These are phyloP conservation scores for Hemicrepidius hirtus DNA, from an alignment of 2,888 invertebrate genomes.

Conservation along the genomic window DNA sequence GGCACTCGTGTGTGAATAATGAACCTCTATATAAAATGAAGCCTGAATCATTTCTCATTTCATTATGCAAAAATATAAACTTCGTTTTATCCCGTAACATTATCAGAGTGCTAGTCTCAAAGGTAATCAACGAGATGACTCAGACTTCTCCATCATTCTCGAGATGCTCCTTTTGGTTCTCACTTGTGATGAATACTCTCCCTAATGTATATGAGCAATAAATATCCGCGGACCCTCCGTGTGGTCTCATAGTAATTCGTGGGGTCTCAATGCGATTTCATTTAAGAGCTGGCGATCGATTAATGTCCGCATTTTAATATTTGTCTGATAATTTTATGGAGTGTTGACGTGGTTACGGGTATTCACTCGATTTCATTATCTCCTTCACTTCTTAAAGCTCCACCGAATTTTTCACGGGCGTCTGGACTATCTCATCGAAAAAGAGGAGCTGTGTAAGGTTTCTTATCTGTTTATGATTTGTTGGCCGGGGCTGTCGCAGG, in stretches of 20 bases:
- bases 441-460: slow-evolving; percentile 56
- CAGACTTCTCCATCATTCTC: slow-evolving; percentile 52
- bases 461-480: slow-evolving; percentile 67
- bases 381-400: slow-evolving; percentile 53
- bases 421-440: slow-evolving; percentile 60
- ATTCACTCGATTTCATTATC: slow-evolving; percentile 63
- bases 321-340: slow-evolving; percentile 65
- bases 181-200: slow-evolving; percentile 66
- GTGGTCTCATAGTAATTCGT: slow-evolving; percentile 54
- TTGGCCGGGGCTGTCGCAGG: slow-evolving; percentile 57
- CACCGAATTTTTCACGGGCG: slow-evolving; percentile 60
- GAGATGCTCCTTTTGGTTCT: slow-evolving; percentile 60
- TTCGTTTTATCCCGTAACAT: slow-evolving; percentile 22
- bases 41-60: background rate
- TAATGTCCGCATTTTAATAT: slow-evolving; percentile 68
- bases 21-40: background rate
- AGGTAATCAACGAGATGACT: slow-evolving; percentile 51
- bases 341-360: slow-evolving; percentile 66
- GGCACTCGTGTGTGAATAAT: background rate
- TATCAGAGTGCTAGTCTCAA: slow-evolving; percentile 38
- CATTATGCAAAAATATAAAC: slow-evolving; percentile 16
- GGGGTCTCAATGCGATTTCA: slow-evolving; percentile 62
- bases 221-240: slow-evolving; percentile 62
- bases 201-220: slow-evolving; percentile 69
- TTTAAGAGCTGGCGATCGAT: slow-evolving; percentile 68